Evolutionary conservation across 1,140 invertebrate genomes (phyloP), one percentile per base, ranked within the genome.

Genomic region (Bombus confusus): DNA sequence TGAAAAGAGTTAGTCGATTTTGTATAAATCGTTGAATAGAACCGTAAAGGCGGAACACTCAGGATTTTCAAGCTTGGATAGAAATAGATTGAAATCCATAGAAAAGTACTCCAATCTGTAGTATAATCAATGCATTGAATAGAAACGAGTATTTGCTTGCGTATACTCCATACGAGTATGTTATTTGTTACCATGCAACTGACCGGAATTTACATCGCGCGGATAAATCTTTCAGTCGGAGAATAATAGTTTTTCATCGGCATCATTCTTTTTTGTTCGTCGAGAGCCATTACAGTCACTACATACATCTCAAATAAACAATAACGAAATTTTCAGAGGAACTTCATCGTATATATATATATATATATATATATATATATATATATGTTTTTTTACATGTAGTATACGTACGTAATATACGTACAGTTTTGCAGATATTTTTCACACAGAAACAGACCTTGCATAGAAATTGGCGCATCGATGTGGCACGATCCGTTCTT

Each of bases 71-170:
- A 28, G 25, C 39, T 13, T 3, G 28, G 28, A 28, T 72, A 28
- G 34, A 41, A 72, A 39, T 39, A 69, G 68, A 69, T 72, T 41
- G 28, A 72, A 43, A 72, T n/a, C 28, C 13, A n/a, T 13, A n/a
- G 2, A 72, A 72, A 39, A 39, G 39, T 41, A 15, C 69, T 72
- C 39, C 37, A 41, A n/a, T 41, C 69, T 72, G 37, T 72, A 72
- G 39, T 72, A 41, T 39, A 39, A 41, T 72, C 69, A 41, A 72
- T 43, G 69, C 13, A 41, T 2, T 43, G 41, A 72, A 72, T 18
- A n/a, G 69, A 39, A 39, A 72, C 39, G 69, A 72, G 28, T 41
- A 72, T 72, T 72, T 43, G 69, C 69, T 8, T 25, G 39, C 69
- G 39, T 72, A 39, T 15, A n/a, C 25, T 28, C 12, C 5, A 13